Evolutionary conservation across 2,888 invertebrate species (phyloP), one percentile per base, ranked within the genome.

Genomic region (Esperia sulphurella): DNA sequence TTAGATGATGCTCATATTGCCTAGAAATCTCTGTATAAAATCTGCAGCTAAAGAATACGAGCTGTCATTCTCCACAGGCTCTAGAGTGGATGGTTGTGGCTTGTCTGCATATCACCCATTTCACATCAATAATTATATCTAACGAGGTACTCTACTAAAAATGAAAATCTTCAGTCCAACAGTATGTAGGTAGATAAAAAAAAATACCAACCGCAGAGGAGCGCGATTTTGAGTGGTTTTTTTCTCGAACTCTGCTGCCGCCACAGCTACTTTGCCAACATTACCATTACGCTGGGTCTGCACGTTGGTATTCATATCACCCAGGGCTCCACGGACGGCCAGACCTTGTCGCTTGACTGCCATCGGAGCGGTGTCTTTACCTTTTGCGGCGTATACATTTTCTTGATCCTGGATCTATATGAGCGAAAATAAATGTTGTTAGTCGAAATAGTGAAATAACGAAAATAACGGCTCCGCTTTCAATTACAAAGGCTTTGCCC

Each of bases 221-320:
- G 60, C 63, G 6, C 79, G 73, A 54, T 59, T 75, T 9, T 66
- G 46, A 1, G 65, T 60, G 1, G 73, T 68, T 60, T 88, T 89
- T 53, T 87, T 87, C 55, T 87, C 90, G 39, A 71, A 79, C 45
- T 88, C 86, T 0, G 79, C 74, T 12, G 80, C 61, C 21, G 75
- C 69, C 43, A 68, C 70, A 10, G 80, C 78, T 1, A 79, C 77
- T 71, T 90, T 89, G 0, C 81, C 79, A 28, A 66, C 55, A 42
- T 59, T 58, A 3, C 75, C 56, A 14, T 81, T 80, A 5, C 80
- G 75, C 52, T 79, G 81, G 2, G 65, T 59, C 61, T 79, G 82
- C 2, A 83, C 71, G 61, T 90, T 90, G 1, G 78, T 73, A 52
- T 80, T 84, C 38, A 89, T 61, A 53, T 90, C 90, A 8, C 86